Evolutionary conservation across 2,797 vertebrate genomes (phyloP), one percentile per base, ranked within the genome.

Genomic region (Neopelma chrysocephalum): DNA sequence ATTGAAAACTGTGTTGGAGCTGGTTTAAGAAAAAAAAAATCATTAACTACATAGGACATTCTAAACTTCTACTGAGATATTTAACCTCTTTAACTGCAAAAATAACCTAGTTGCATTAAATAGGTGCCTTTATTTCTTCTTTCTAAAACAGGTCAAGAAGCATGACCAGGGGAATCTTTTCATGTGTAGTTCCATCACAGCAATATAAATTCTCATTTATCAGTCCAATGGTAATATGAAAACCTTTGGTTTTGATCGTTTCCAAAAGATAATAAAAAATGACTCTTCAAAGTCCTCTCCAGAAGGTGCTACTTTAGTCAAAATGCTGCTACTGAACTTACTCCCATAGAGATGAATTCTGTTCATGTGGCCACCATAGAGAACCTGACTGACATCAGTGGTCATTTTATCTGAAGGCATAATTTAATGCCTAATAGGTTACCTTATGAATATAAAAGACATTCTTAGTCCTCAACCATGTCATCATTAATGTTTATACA

Each of bases 401-500:
- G 73, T 56, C 91, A 92, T 90, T 96, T 95, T 89, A 95, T 92
- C 75, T 75, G 60, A 96, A 93, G 91, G 87, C 71, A 87, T 89
- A 81, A 91, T 95, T 87, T 85, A 95, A 93, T 90, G 82, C 80
- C 81, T 96, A 82, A 89, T 68, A 76, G 87, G 70, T 94, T 90
- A 82, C 73, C 57, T 89, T 87, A 90, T 80, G 77, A 96, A 92
- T 86, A 94, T 89, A 94, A 96, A 95, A 93, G 94, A 66, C 65
- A 75, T 62, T 87, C 86, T 88, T 58, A 82, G 77, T 87, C 75
- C 65, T 89, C 64, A 92, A 75, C 8, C 71, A 78, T 86, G 77
- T 80, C 76, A 95, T 94, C 83, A 92, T 94, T 95, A 92, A 78
- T 96, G 93, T 95, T 95, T 96, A 93, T 92, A 95, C 53, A 82